Evolutionary conservation across 2,888 invertebrate species (phyloP).

Genomic region (Orchestes rusci): DNA sequence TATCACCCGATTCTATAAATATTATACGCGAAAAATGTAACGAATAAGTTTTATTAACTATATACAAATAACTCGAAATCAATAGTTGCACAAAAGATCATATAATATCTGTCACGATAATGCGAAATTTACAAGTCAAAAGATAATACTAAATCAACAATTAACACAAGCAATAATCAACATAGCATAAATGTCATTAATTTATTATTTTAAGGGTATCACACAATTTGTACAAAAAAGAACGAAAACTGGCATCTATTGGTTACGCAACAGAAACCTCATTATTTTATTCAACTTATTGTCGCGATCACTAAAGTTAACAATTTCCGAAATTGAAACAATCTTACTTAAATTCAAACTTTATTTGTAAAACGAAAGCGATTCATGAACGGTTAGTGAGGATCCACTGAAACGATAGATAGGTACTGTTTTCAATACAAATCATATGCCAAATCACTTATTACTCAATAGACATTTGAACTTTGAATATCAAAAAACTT

Average conservation of each 20-base stretch:
- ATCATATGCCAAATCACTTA: no score
- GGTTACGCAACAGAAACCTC: no score
- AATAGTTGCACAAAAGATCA: conserved; percentile 27
- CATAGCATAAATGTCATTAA: conserved; percentile 19
- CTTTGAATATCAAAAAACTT: no score
- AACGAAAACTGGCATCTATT: conserved; percentile 24
- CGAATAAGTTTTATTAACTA: conserved; percentile 37
- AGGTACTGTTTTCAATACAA: no score
- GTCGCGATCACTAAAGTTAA: conserved; percentile 10
- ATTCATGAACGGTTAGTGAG: no score
- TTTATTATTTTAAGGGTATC: conserved; percentile 27
- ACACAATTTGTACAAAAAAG: conserved; percentile 31
- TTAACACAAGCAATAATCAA: conserved; percentile 20
- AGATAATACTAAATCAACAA: conserved; percentile 29
- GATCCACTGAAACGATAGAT: no score
- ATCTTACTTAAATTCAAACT: neutral
- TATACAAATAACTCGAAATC: conserved; percentile 33
- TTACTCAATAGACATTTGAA: no score
- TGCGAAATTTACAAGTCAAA: conserved; percentile 15
- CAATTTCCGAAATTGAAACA: conserved; percentile 1
- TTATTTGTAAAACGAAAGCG: conserved; percentile 2
- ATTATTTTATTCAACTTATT: conserved; percentile 16
- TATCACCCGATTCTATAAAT: conserved; percentile 48
- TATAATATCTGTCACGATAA: conserved; percentile 24
- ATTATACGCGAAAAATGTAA: conserved; percentile 40